Conservation (phyloP, 2,888 invertebrate species). For the Abrostola tripartita region DNA sequence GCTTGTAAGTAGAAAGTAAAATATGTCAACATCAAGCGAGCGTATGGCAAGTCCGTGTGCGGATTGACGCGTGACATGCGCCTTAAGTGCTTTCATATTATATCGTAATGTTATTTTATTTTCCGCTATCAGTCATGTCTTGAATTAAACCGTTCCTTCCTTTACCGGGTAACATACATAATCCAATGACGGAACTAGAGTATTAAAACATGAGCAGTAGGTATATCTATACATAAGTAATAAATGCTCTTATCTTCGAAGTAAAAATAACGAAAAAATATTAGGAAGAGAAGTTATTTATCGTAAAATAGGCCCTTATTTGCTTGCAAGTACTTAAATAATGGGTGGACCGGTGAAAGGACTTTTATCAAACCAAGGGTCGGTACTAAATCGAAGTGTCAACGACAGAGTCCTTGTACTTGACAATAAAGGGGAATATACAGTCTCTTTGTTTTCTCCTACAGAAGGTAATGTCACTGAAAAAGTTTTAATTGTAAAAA, state of each 20-base stretch:
- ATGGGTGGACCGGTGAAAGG: constrained; percentile 75
- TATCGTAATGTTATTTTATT: constrained; percentile 58
- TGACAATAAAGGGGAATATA: constrained; percentile 81
- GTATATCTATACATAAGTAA: constrained; percentile 5
- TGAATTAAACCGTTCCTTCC: constrained; percentile 36
- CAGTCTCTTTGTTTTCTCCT: constrained; percentile 75
- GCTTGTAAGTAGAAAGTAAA: constrained; percentile 47
- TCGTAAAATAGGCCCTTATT: constrained; percentile 56
- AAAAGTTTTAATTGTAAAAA: constrained; percentile 31
- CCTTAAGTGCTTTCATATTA: constrained; percentile 63
- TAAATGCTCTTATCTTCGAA: constrained; percentile 8
- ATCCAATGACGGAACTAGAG: constrained; percentile 18
- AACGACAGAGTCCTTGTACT: constrained; percentile 77
- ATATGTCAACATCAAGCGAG: constrained; percentile 44
- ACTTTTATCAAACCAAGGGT: constrained; percentile 83
- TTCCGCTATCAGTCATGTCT: constrained; percentile 43
- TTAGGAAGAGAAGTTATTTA: constrained; percentile 53
- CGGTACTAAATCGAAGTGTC: constrained; percentile 86
- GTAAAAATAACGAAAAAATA: constrained; percentile 21
- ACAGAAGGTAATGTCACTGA: constrained; percentile 48
- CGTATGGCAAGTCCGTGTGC: constrained; percentile 48
- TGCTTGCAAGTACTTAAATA: constrained; percentile 69
- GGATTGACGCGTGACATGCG: constrained; percentile 63
- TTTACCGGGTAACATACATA: constrained; percentile 21
- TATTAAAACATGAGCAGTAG: constrained; percentile 15